Base-by-base conservation (phyloP, 2,888 invertebrate genomes). In the Aromia moschata region DNA sequence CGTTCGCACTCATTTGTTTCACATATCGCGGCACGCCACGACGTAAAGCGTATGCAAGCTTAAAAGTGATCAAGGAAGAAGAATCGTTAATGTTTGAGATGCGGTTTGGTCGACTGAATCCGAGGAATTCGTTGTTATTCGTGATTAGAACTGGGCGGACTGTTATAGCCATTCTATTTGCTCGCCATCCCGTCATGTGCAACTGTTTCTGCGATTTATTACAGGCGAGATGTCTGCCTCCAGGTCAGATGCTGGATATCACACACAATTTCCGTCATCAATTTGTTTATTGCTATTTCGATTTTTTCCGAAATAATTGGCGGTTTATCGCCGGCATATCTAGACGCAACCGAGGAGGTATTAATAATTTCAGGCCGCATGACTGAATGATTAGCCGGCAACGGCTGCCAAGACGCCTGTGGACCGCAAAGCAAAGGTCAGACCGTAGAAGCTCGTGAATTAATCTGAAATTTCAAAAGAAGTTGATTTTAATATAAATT, bases 61-160 rank as follows among this genome's bases (percentile, higher is more conserved):
- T 47, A 58, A 52, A 56, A 52, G 46, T 57, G 55, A 61, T 61
- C 57, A 51, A 61, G 61, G 64, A 64, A 60, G 60, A 61, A 58
- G 58, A 59, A 58, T 62, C 31, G 56, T 64, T 60, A 55, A 64
- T 59, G 61, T 55, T 45, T 46, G 55, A 58, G 56, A 62, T 56
- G 59, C 58, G 38, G 56, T 65, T 70, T 74, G 77, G 71, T 76
- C 74, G 74, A 76, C 60, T 75, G 77, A 70, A 67, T 70, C 65
- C 56, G 62, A 66, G 77, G 77, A 75, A 77, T 77, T 74, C 70
- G 74, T 72, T 70, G 72, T 71, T 72, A 73, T 75, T 76, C 77
- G 75, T 77, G 77, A 77, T 77, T 75, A 74, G 69, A 73, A 74
- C 74, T 76, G 76, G 76, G 77, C 76, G 77, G 70, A 75, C 72